Base-by-base conservation (phyloP, 1,140 invertebrate species). In the Megathymus violae region DNA sequence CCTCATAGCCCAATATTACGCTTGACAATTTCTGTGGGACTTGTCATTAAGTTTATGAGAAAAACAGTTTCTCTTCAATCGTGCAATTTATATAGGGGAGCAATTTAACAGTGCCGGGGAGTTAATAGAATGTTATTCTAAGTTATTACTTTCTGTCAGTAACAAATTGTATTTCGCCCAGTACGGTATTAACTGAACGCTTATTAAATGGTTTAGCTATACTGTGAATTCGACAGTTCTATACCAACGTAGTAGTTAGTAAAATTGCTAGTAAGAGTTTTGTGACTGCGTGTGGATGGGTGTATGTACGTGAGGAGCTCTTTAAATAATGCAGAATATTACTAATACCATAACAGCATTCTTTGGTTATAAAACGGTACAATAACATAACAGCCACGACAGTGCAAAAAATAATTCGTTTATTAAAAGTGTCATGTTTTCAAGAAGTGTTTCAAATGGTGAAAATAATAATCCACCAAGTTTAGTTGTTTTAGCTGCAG, bases 91-190 rank as follows among this genome's bases (percentile, higher is more conserved):
- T 51, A 36, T 51, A 38, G 46, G 15, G 48, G 25, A 51, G 48
- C 48, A 51, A 51, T 51, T 51, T 51, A 51, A 51, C 31, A 38
- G 27, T 34, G 46, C 48, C 15, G 48, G 27, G 3, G 48, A 51
- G 44, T 58, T 51, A 64, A 64, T 64, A 52, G 15, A 62, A 38
- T 62, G 56, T 62, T 71, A 74, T 78, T 76, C 78, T 76, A 69
- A 76, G 71, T 78, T 76, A 80, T 80, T 82, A 67, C 66, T 64
- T 76, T 71, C 60, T 67, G 46, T 67, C 60, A 69, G 36, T 67
- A 74, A 76, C 73, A 77, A 77, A 78, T 76, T 69, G 71, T 75
- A 78, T 75, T 77, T 81, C 81, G 74, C 76, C 69, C 51, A 62
- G 19, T 22, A 22, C n/a, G n/a, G 68, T 65, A 69, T 70, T 74